Evolutionary conservation across 2,797 vertebrate genomes (phyloP), one percentile per base, ranked within the genome.

Genomic region (Muraenolepis orangiensis): DNA sequence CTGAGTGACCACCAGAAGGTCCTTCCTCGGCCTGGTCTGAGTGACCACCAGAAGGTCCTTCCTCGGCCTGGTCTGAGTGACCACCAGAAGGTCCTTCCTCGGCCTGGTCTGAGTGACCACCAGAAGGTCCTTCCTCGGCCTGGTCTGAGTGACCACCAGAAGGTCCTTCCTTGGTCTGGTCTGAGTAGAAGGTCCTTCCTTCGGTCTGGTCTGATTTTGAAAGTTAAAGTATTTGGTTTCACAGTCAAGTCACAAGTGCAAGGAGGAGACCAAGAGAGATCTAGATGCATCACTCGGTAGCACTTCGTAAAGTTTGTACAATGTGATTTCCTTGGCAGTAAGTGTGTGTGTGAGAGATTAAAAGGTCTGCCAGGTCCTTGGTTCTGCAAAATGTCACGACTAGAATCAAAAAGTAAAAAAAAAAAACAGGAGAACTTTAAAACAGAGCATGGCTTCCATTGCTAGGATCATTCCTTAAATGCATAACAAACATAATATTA

Each of bases 301-400:
- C 78, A 72, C 76, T 78, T 74, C 72, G n/a, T n/a, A 85, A 46
- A 83, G 80, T 72, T 26, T 76, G 57, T 64, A n/a, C n/a, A 76
- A 20, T 67, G 71, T 74, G 46, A 71, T 77, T 84, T 89, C 84
- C 86, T 82, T 86, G 87, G 87, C 86, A 80, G 88, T 75, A 80
- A 81, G n/a, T 64, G 8, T 57, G 20, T 57, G 51, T 66, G 31
- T 78, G 75, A 77, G 51, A 51, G 70, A 85, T 75, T 79, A 76
- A 76, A 74, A 78, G 69, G 36, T 67, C 78, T 42, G 40, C 46
- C 76, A 57, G 51, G 72, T 31, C 79, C 75, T 76, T 66, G 29
- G 30, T 23, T 69, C 66, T 71, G 81, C 79, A 73, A 51, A 80
- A 68, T 14, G 73, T 78, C 71, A 31, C 66, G 76, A 57, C 51